A percentile compares a stretch with the other conserved stretches of the same genome.
phyloP scores from a whole-genome alignment of 2,797 vertebrate species.

The Paramormyrops hopkinsi region DNA sequence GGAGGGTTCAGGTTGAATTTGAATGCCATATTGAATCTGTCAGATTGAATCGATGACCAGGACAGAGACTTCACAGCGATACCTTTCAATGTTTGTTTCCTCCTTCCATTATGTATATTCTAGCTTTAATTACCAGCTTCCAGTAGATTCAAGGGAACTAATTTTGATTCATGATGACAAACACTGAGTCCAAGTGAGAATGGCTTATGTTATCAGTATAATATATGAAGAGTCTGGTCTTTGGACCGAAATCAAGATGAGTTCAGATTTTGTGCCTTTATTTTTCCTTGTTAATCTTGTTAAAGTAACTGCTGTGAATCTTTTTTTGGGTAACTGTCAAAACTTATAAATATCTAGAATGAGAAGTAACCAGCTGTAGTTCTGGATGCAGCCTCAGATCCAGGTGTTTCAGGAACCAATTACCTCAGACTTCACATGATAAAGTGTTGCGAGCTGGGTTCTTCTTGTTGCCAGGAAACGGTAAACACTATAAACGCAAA shows the following conservation, averaged over 20 bases:
- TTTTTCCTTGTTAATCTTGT: constrained; percentile 43
- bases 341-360: constrained; percentile 24
- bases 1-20: neutral
- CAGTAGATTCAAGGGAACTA: neutral
- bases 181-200: neutral
- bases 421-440: constrained; percentile 67
- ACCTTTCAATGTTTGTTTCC: neutral
- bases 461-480: constrained; percentile 48
- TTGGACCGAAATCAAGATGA: constrained; percentile 33
- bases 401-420: constrained; percentile 79
- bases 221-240: constrained; percentile 25
- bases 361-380: constrained; percentile 43
- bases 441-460: constrained; percentile 35
- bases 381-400: constrained; percentile 76
- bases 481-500: constrained; percentile 41
- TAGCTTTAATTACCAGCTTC: constrained; percentile 25
- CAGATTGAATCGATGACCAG: neutral
- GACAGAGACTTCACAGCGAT: neutral
- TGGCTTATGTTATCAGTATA: neutral
- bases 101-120: constrained; percentile 21
- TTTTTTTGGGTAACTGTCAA: constrained; percentile 37
- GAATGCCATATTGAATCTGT: neutral
- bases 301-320: constrained; percentile 69
- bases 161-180: constrained; percentile 23
- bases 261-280: constrained; percentile 70